These are phyloP conservation scores for Eumaeus atala DNA, from an alignment of 1,140 invertebrate species.

Conservation along the genomic window DNA sequence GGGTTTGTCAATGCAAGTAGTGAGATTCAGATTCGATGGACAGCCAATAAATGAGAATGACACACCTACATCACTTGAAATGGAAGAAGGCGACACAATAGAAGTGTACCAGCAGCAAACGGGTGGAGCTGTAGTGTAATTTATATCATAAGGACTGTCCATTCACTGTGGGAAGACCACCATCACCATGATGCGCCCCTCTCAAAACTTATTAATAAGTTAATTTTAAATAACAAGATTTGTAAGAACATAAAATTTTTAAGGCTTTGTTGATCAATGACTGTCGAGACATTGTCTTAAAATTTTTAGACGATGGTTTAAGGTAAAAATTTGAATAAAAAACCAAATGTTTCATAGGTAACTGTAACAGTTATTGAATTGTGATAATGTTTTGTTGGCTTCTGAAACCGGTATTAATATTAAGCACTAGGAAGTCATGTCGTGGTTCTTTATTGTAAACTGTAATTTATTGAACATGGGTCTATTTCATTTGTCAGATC, in stretches of 20 bases:
- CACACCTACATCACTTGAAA: slow-evolving; percentile 90
- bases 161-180: slow-evolving; percentile 42
- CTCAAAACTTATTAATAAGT: slow-evolving; percentile 66
- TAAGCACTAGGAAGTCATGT: slow-evolving; percentile 36
- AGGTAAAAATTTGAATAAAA: slow-evolving; percentile 39
- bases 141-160: slow-evolving; percentile 59
- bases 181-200: slow-evolving; percentile 50
- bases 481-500: slow-evolving; percentile 50
- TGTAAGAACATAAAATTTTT: slow-evolving; percentile 28
- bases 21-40: slow-evolving; percentile 94
- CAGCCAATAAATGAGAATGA: slow-evolving; percentile 95
- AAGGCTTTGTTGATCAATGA: slow-evolving; percentile 18
- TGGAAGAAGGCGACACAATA: slow-evolving; percentile 97
- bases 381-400: slow-evolving; percentile 66
- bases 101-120: slow-evolving; percentile 97
- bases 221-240: slow-evolving; percentile 58
- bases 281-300: slow-evolving; percentile 26
- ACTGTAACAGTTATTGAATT: slow-evolving; percentile 57
- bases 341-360: slow-evolving; percentile 56
- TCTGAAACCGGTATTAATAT: slow-evolving; percentile 47
- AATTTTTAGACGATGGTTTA: slow-evolving; percentile 37
- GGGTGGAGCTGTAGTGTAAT: slow-evolving; percentile 78
- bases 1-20: slow-evolving; percentile 90
- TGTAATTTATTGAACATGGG: slow-evolving; percentile 53
- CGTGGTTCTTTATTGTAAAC: slow-evolving; percentile 43